A percentile compares a stretch with the other conserved stretches of the same genome.
Conservation (phyloP, 2,113 vertebrate species). For the Ascaphus truei region DNA sequence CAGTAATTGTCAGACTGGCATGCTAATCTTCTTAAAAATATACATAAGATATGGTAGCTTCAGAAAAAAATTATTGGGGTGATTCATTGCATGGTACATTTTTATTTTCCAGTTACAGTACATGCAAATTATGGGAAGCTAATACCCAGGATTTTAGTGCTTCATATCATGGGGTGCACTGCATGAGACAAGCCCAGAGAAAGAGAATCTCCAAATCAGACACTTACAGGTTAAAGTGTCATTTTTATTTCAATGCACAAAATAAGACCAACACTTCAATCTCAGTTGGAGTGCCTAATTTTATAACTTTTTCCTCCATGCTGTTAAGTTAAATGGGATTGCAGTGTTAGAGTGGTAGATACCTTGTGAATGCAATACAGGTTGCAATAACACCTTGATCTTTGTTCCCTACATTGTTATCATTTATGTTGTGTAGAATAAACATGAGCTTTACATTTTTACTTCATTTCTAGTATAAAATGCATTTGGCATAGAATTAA, state of each 20-base stretch:
- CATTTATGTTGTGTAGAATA: no score
- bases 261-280: background rate
- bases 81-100: background rate
- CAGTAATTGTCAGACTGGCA: conserved; percentile 1
- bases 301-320: background rate
- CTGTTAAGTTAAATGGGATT: no score
- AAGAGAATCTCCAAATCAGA: background rate
- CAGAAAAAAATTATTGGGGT: background rate
- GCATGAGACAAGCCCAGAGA: background rate
- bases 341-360: background rate
- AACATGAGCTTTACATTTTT: no score
- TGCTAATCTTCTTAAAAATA: conserved; percentile 22
- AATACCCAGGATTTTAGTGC: background rate
- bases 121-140: background rate
- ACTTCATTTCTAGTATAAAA: no score
- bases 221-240: background rate
- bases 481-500: no score
- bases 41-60: background rate
- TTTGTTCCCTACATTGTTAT: no score
- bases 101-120: conserved; percentile 10
- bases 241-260: background rate
- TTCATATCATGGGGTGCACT: background rate
- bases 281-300: background rate
- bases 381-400: no score
- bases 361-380: no score